Evolutionary conservation across 92 coral and sea anemone genomes (phyloP).

Genomic region (Siderastrea siderea): DNA sequence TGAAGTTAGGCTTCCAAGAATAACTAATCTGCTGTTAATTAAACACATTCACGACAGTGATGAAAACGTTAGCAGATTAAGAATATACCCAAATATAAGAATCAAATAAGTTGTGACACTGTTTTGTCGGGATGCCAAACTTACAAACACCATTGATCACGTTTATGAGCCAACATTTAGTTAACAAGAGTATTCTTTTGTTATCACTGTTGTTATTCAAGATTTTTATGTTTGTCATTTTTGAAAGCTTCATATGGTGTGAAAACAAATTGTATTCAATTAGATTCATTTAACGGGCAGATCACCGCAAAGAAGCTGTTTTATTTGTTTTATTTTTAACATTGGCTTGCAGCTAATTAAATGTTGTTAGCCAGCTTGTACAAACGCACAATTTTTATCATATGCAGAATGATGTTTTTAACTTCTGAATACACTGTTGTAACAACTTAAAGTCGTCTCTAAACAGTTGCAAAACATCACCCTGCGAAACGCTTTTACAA

Average conservation of each 20-base stretch:
- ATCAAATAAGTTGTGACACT: neutral
- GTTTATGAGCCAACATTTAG: neutral
- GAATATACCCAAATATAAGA: too few relatives aligned
- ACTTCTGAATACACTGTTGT: neutral
- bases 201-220: neutral
- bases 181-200: slow-evolving; percentile 9
- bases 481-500: too few relatives aligned
- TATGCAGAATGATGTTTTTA: slow-evolving; percentile 6
- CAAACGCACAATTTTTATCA: slow-evolving; percentile 10
- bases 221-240: neutral
- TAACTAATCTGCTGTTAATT: neutral
- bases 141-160: neutral
- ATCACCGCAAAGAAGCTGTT: neutral
- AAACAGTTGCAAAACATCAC: neutral
- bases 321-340: slow-evolving; percentile 12
- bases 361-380: neutral
- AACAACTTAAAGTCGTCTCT: neutral
- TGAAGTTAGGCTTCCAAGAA: neutral
- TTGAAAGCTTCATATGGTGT: slow-evolving; percentile 7
- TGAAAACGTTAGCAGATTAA: neutral
- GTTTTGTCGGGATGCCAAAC: neutral
- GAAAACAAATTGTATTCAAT: slow-evolving; percentile 3
- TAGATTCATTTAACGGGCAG: slow-evolving; percentile 14
- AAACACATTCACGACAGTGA: neutral
- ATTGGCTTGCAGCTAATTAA: neutral